phyloP scores from a whole-genome alignment of 2,797 vertebrate species.

The Selene dorsalis region DNA sequence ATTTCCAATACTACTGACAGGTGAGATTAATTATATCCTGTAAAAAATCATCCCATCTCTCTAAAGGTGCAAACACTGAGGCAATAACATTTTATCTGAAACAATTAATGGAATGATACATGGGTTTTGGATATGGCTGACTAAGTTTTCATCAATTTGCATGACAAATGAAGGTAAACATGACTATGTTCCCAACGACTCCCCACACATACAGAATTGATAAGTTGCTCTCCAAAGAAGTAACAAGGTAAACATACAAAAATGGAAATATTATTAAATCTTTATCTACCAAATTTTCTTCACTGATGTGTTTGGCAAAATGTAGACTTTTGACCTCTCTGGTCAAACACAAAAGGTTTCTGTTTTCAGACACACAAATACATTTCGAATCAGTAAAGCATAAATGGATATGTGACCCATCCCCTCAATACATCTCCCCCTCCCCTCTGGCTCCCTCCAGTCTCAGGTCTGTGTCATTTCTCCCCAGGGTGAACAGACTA shows the following conservation, averaged over 20 bases:
- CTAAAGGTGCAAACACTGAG: background rate
- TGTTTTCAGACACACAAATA: slow-evolving; percentile 31
- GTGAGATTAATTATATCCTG: background rate
- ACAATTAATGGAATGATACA: slow-evolving; percentile 27
- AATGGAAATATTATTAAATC: background rate
- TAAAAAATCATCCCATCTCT: background rate
- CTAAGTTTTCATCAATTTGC: slow-evolving; percentile 6
- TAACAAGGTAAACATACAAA: slow-evolving; percentile 26
- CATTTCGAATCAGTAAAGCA: slow-evolving; percentile 37
- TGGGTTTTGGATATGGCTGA: background rate
- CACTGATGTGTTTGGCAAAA: slow-evolving; percentile 49
- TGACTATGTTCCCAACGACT: slow-evolving; percentile 12
- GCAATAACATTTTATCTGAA: slow-evolving; percentile 1
- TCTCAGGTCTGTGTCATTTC: slow-evolving; percentile 88
- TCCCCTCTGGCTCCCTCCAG: slow-evolving; percentile 83
- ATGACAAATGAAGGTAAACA: slow-evolving; percentile 19
- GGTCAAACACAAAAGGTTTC: background rate
- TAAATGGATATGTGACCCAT: background rate
- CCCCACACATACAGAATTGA: background rate
- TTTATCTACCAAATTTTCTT: slow-evolving; percentile 15
- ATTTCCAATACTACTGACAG: background rate
- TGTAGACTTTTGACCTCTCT: slow-evolving; percentile 21
- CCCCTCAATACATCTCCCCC: slow-evolving; percentile 68
- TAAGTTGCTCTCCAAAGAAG: background rate
- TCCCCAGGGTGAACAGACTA: slow-evolving; percentile 90